Evolutionary conservation across 2,888 invertebrate genomes (phyloP), one percentile per base, ranked within the genome.

Genomic region (Phaonia tiefii): DNA sequence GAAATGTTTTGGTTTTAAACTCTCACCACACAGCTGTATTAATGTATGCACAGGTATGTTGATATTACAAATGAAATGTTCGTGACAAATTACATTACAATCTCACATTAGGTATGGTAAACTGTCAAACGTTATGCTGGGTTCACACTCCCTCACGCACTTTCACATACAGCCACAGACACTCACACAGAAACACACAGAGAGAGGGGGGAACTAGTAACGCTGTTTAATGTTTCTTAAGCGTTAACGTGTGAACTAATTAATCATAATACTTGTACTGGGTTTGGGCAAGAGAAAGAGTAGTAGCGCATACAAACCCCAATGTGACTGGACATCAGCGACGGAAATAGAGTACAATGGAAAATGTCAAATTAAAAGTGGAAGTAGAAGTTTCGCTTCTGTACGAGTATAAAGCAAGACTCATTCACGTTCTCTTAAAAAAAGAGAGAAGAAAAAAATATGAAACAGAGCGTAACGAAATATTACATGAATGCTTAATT

Each of bases 211-310:
- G 42, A 63, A 37, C n/a, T n/a, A n/a, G 39, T 31, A 67, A 67
- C 49, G 49, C 67, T 49, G 49, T 51, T 37, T 63, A 49, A 37
- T 49, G 49, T 67, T 44, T 71, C 44, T 26, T 44, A 58, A 58
- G 70, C 58, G 70, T 71, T 58, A 71, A 71, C 56, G 70, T 71
- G 70, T 71, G 58, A 71, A 71, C 58, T 71, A 71, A 71, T 71
- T 71, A 71, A 71, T 71, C 70, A 71, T 58, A 71, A 58, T 71
- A 42, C 42, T 63, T 63, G 63, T 42, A 3, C 42, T 63, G 58
- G 60, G 42, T 13, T 42, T 42, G 39, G 13, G 37, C 22, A 63
- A 15, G 22, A 63, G 22, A 63, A 15, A 42, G 58, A 58, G 15
- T 42, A 13, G 26, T 5, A 2, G 20, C 56, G 13, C 31, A 15